Base-by-base conservation (phyloP, 2,113 vertebrate genomes). In the Romanogobio albipinnatus region DNA sequence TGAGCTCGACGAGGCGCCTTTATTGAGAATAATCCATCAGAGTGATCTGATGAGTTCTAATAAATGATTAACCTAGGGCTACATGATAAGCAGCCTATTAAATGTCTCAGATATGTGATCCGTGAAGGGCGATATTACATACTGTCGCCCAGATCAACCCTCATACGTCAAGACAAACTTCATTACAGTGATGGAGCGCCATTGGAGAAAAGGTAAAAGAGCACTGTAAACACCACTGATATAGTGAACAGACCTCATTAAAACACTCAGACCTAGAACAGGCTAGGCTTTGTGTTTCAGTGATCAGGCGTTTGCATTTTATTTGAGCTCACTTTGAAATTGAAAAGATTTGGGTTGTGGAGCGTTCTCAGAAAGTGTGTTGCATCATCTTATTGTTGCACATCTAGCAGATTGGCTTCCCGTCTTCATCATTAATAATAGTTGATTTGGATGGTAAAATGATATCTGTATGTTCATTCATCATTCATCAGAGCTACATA, bases 211-310 rank as follows among this genome's bases (percentile, higher is more conserved):
- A 87, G 82, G 81, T 90, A 77, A 56, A 73, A 90, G 91, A 87
- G 89, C 84, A 92, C 92, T 92, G 91, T 92, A 91, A 93, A 92
- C 91, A 91, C 92, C 91, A 91, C 91, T 92, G 86, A 91, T 89
- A 90, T 93, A 19, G 22, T 24, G 71, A 76, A 56, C 26, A 88
- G 92, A 92, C 92, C 92, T 92, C 90, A 92, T 94, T 93, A 93
- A 91, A 91, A 90, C 89, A 91, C 73, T 75, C 13, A 14, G 13
- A 51, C 49, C 51, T 2, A 56, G 36, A 45, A 43, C 17, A 19
- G 19, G 33, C 1, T 51, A 56, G 53, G 17, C 7, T 56, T 9
- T 56, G 53, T 56, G 17, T 22, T 22, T 2, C 75, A 36, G 26
- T 59, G 49, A 49, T 43, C 19, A 19, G 53, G 53, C 2, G 7